Conservation (phyloP, 2,797 vertebrate genomes). For the Numenius phaeopus region DNA sequence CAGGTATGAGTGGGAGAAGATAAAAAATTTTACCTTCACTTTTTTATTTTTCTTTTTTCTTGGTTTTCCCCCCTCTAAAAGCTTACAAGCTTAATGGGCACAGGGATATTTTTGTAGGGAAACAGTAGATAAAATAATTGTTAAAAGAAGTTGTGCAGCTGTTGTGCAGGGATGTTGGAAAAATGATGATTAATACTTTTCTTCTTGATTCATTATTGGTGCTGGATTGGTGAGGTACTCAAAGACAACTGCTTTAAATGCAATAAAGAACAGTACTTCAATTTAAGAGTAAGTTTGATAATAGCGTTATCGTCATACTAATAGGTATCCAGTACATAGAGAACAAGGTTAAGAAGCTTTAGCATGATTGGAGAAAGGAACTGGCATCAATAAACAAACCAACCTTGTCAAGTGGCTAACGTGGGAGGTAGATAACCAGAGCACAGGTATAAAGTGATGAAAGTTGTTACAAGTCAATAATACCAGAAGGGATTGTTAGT, state of each 20-base stretch:
- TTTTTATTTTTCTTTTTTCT: not conserved
- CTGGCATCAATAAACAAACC: not conserved
- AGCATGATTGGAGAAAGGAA: not conserved
- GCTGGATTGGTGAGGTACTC: not conserved
- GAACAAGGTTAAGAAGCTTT: not conserved
- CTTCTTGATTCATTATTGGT: not conserved
- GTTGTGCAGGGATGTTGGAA: not conserved
- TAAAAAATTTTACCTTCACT: not conserved
- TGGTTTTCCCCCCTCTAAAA: not conserved
- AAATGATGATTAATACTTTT: not conserved
- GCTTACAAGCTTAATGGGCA: not conserved
- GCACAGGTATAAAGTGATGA: slow-evolving; percentile 37
- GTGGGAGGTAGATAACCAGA: slow-evolving; percentile 32
- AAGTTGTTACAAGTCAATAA: slow-evolving; percentile 37
- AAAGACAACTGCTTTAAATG: not conserved
- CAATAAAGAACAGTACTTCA: not conserved
- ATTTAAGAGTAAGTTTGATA: not conserved
- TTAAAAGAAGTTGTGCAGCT: not conserved
- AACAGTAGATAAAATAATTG: not conserved
- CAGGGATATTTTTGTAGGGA: not conserved
- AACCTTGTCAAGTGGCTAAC: not conserved
- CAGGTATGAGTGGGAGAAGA: not conserved
- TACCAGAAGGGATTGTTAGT: slow-evolving; percentile 5
- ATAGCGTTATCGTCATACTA: not conserved
- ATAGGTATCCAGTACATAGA: not conserved